A percentile compares a stretch with the other conserved stretches of the same genome.
phyloP scores from a whole-genome alignment of 2,797 vertebrate species.

The Antennarius maculatus region DNA sequence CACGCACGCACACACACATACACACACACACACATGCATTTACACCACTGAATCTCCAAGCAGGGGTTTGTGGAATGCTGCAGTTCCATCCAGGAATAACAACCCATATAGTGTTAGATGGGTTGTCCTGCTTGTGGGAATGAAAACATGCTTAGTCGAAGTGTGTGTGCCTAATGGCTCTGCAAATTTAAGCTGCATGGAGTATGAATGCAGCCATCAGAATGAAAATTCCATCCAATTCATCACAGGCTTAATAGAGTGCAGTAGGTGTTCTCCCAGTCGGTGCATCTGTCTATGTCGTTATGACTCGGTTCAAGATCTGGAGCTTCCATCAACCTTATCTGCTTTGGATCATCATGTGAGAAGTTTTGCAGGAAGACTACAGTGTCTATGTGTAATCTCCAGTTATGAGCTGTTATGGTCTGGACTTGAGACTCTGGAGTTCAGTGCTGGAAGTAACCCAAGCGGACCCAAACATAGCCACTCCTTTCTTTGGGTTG shows the following conservation, averaged over 20 bases:
- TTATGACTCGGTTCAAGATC: constrained; percentile 42
- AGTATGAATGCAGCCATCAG: constrained; percentile 42
- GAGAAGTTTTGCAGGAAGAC: constrained; percentile 50
- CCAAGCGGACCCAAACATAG: constrained; percentile 56
- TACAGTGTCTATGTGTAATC: constrained; percentile 59
- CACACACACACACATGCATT: constrained; percentile 22
- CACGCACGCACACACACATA: constrained; percentile 32
- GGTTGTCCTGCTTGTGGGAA: constrained; percentile 45
- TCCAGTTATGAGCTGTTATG: constrained; percentile 74
- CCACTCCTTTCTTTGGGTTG: constrained; percentile 32
- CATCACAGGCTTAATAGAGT: constrained; percentile 52
- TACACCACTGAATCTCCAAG: constrained; percentile 53
- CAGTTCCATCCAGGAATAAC: constrained; percentile 74
- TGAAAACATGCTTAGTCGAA: constrained; percentile 34
- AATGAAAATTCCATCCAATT: constrained; percentile 52
- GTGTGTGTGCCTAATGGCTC: constrained; percentile 35
- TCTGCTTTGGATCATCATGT: constrained; percentile 54
- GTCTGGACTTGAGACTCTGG: constrained; percentile 58
- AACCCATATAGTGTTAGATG: constrained; percentile 57
- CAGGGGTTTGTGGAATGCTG: constrained; percentile 71
- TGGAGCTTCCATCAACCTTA: constrained; percentile 60
- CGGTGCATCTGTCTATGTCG: constrained; percentile 56
- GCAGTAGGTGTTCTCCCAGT: constrained; percentile 54
- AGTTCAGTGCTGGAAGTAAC: constrained; percentile 52
- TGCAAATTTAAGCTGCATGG: constrained; percentile 33